phyloP scores from a whole-genome alignment of 2,113 vertebrate genomes.

The Mastomys natalensis region DNA sequence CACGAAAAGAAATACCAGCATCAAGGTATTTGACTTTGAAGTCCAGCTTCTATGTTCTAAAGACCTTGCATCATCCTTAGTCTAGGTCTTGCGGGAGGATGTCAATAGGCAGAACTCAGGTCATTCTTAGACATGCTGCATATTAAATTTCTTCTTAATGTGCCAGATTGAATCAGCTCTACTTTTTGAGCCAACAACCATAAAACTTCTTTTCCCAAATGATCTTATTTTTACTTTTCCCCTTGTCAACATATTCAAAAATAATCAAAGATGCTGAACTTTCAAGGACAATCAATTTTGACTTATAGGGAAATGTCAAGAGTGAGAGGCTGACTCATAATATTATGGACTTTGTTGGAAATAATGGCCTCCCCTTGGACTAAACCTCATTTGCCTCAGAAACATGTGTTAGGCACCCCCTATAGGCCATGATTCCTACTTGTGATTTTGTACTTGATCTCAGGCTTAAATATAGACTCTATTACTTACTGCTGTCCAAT shows the following conservation, averaged over 20 bases:
- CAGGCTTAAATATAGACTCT: not conserved
- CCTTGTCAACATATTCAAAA: slow-evolving; percentile 15
- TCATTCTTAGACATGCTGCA: not conserved
- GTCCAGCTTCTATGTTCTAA: not conserved
- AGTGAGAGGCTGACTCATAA: not conserved
- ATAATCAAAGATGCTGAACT: not conserved
- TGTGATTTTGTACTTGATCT: not conserved
- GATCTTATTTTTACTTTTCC: not conserved
- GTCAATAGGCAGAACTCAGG: not conserved
- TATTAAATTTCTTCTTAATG: not conserved
- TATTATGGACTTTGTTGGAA: not conserved
- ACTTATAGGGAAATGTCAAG: not conserved
- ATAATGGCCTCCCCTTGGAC: not conserved
- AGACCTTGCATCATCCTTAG: not conserved
- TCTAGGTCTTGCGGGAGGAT: not conserved
- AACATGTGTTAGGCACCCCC: not conserved
- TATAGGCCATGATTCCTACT: not conserved
- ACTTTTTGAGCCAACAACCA: not conserved
- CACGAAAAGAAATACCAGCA: not conserved
- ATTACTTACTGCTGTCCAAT: not conserved
- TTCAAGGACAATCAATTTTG: slow-evolving; percentile 42
- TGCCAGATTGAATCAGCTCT: not conserved
- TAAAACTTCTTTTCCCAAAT: not conserved
- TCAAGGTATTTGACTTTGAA: not conserved
- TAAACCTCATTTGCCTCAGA: not conserved